These are phyloP conservation scores for Cordylochernes scorpioides DNA, from an alignment of 2,888 invertebrate genomes.

Conservation along the genomic window DNA sequence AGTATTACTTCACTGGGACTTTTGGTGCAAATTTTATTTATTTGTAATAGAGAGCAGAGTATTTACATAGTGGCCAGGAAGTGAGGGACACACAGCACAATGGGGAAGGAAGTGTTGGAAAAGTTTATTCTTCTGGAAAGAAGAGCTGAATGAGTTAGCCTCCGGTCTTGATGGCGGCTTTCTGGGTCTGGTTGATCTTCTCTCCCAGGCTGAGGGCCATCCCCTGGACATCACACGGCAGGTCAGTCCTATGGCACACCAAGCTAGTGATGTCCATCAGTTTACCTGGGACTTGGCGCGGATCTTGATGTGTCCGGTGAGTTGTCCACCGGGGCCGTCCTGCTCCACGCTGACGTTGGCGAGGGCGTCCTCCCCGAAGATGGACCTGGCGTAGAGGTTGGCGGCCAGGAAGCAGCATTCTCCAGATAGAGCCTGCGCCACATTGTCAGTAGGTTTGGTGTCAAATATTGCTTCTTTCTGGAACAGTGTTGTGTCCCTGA, in stretches of 20 bases:
- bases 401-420: slow-evolving; percentile 99
- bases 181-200: slow-evolving; percentile 82
- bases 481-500: no score
- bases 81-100: no score
- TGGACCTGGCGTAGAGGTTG: slow-evolving; percentile 91
- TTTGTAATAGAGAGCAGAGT: no score
- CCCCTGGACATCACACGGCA: slow-evolving; percentile 34
- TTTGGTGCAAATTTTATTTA: no score
- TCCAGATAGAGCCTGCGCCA: slow-evolving; percentile 58
- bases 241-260: not conserved
- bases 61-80: no score
- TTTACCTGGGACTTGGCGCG: slow-evolving; percentile 85
- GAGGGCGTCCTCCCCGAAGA: slow-evolving; percentile 92
- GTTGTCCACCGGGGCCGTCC: slow-evolving; percentile 42
- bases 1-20: no score
- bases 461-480: no score
- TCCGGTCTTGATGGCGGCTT: slow-evolving; percentile 21
- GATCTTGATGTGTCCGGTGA: slow-evolving; percentile 87
- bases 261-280: not conserved
- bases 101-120: no score
- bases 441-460: no score
- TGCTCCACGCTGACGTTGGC: slow-evolving; percentile 90
- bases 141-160: no score
- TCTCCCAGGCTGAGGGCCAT: slow-evolving; percentile 97
- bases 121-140: no score